Conservation (phyloP, 1,140 invertebrate genomes). For the Hylaeus anthracinus region DNA sequence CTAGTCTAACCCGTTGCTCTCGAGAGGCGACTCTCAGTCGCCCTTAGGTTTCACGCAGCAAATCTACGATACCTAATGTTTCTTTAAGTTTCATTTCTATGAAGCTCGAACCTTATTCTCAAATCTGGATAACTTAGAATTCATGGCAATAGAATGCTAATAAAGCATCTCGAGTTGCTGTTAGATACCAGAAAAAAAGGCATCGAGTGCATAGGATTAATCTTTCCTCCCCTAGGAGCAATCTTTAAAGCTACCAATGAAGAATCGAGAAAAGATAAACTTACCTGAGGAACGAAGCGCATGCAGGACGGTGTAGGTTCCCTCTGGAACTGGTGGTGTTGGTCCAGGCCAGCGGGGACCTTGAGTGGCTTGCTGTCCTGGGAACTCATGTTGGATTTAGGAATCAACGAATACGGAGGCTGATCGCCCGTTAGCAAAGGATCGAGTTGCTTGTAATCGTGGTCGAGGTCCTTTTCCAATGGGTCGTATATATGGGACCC, state of each 20-base stretch:
- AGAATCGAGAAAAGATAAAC: not conserved
- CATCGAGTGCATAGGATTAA: no score
- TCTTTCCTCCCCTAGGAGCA: no score
- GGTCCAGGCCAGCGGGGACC: not conserved
- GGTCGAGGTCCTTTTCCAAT: slow-evolving; percentile 53
- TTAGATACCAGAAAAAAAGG: no score
- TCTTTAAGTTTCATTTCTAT: no score
- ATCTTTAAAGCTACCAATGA: not conserved
- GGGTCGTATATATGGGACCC: slow-evolving; percentile 72
- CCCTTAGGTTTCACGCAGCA: no score
- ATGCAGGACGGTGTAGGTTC: slow-evolving; percentile 19
- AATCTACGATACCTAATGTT: no score
- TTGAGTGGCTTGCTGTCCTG: slow-evolving; percentile 55
- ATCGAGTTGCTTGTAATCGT: slow-evolving; percentile 75
- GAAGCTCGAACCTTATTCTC: no score
- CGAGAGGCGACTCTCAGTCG: no score
- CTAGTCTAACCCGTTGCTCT: no score
- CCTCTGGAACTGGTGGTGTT: slow-evolving; percentile 54
- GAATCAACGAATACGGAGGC: slow-evolving; percentile 35
- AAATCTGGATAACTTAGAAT: no score
- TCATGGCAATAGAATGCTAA: no score
- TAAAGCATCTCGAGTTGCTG: no score
- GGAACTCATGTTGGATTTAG: slow-evolving; percentile 49
- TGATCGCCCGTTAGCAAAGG: slow-evolving; percentile 63
- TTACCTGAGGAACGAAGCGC: slow-evolving; percentile 59